Base-by-base conservation (phyloP, 1,140 invertebrate genomes). In the Nebria ingens region DNA sequence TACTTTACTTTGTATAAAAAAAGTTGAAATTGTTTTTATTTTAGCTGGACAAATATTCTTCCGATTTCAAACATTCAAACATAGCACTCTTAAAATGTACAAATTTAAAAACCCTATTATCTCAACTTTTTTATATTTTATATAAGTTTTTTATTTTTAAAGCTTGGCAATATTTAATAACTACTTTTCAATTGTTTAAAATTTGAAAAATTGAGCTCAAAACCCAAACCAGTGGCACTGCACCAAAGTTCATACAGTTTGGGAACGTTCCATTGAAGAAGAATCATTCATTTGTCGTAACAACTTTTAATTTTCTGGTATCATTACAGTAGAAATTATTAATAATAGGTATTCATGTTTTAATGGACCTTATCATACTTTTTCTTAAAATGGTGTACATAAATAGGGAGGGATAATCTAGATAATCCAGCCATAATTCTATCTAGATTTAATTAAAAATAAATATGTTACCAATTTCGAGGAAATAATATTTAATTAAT, bases 261-360 rank as follows among this genome's bases (percentile, higher is more conserved):
- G 67, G 68, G 67, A 69, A 67, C 65, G 63, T 60, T 65, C 65
- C 64, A 65, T 70, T 68, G 65, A 68, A 65, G 65, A 52, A 45
- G 40, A 45, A 45, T 4, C 25, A 34, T 9, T 34, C 25, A 34
- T n/a, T n/a, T n/a, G n/a, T n/a, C n/a, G n/a, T n/a, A n/a, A n/a
- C n/a, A n/a, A n/a, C n/a, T n/a, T n/a, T n/a, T n/a, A n/a, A n/a
- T n/a, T n/a, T n/a, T n/a, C n/a, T n/a, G n/a, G n/a, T n/a, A n/a
- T n/a, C n/a, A n/a, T n/a, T n/a, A n/a, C n/a, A n/a, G n/a, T n/a
- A n/a, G n/a, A n/a, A n/a, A n/a, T n/a, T n/a, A n/a, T n/a, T n/a
- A n/a, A n/a, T n/a, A n/a, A n/a, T n/a, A n/a, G n/a, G n/a, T n/a
- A n/a, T n/a, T n/a, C n/a, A n/a, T n/a, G n/a, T n/a, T n/a, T n/a